These are phyloP conservation scores for Gallinago solitaria DNA, from an alignment of 2,797 vertebrate genomes.

Conservation along the genomic window DNA sequence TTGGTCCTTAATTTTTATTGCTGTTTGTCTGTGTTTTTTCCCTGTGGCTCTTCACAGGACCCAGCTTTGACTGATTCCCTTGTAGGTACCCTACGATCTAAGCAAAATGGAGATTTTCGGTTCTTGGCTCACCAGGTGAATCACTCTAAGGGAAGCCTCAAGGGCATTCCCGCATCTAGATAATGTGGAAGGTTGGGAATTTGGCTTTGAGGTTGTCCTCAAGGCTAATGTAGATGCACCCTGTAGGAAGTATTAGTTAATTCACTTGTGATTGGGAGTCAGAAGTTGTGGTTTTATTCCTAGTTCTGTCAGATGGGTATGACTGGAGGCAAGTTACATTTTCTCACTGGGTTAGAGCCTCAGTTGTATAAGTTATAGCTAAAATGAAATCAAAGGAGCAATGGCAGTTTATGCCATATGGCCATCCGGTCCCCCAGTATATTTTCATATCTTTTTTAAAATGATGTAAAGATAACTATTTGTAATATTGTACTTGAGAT, in stretches of 20 bases:
- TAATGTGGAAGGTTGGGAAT: neutral
- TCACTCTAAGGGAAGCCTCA: neutral
- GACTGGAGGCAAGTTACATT: neutral
- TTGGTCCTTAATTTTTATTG: neutral
- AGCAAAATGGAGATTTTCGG: conserved; percentile 5
- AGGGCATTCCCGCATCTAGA: neutral
- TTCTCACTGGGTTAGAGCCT: neutral
- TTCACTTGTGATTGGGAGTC: neutral
- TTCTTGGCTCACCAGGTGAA: neutral
- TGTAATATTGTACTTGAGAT: neutral
- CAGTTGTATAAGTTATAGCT: neutral
- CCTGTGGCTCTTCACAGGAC: neutral
- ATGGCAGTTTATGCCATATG: neutral
- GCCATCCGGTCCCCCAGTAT: neutral
- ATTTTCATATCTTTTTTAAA: neutral
- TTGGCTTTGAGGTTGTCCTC: conserved; percentile 38
- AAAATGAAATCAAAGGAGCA: neutral
- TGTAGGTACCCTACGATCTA: neutral
- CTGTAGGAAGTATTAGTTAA: conserved; percentile 26
- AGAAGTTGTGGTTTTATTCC: conserved; percentile 23
- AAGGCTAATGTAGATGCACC: conserved; percentile 7
- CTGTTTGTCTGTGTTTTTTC: neutral
- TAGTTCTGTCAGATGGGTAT: neutral
- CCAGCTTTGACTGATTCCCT: neutral
- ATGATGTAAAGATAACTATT: neutral